These are phyloP conservation scores for Gallirallus australis DNA, from an alignment of 2,797 vertebrate genomes.

Conservation along the genomic window DNA sequence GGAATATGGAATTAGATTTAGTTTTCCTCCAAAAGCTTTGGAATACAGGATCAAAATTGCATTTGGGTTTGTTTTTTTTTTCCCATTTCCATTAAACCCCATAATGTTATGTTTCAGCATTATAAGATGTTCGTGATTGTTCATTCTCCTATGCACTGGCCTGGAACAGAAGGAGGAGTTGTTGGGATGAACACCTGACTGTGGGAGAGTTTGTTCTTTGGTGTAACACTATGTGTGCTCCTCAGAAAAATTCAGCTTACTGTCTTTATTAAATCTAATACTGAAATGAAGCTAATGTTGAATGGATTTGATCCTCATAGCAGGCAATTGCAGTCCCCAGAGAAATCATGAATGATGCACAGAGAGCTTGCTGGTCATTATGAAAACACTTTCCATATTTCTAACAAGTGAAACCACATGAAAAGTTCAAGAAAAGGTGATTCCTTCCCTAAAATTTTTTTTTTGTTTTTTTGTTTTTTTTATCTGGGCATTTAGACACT, in stretches of 20 bases:
- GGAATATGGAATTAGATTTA: background rate
- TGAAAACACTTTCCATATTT: background rate
- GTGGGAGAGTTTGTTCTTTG: background rate
- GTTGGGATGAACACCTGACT: background rate
- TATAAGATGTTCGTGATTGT: background rate
- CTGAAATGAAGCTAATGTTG: background rate
- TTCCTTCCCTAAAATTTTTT: background rate
- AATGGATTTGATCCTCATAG: background rate
- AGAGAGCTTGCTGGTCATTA: background rate
- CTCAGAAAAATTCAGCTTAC: background rate
- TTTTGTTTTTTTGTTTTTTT: background rate
- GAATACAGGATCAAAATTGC: background rate
- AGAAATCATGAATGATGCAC: background rate
- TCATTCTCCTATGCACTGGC: background rate
- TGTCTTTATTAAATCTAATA: background rate
- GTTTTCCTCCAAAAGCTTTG: background rate
- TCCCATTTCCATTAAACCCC: background rate
- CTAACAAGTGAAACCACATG: fast-evolving
- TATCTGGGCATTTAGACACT: background rate
- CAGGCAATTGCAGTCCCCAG: background rate
- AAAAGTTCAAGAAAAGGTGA: background rate
- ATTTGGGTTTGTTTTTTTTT: background rate
- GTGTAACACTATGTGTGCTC: background rate
- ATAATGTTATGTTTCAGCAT: background rate
- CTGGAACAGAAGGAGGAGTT: background rate